Conservation (phyloP, 2,113 vertebrate species). For the Plestiodon gilberti region DNA sequence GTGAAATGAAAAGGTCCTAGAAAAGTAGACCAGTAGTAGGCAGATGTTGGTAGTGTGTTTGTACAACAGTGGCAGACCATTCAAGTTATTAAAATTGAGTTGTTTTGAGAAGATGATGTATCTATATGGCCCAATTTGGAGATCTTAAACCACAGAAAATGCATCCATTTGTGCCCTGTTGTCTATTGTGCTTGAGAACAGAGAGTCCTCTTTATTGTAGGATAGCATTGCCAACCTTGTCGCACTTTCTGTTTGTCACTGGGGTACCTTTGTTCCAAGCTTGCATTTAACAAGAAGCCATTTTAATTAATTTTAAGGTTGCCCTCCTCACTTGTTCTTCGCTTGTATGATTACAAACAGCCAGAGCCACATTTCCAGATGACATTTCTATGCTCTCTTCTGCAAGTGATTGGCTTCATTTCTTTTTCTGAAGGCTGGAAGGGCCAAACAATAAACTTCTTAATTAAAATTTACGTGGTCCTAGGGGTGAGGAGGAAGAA, state of each 20-base stretch:
- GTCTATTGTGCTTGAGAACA: not conserved
- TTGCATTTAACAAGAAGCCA: not conserved
- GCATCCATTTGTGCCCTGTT: not conserved
- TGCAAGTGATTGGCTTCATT: not conserved
- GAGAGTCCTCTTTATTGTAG: slow-evolving; percentile 43
- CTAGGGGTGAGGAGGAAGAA: not conserved
- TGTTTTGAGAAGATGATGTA: not conserved
- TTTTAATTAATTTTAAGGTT: slow-evolving; percentile 64
- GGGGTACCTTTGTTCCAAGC: slow-evolving; percentile 41
- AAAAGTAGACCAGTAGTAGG: not conserved
- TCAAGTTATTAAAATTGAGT: not conserved
- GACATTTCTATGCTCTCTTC: slow-evolving; percentile 29
- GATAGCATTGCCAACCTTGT: not conserved
- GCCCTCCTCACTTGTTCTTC: slow-evolving; percentile 36
- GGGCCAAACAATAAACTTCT: not conserved
- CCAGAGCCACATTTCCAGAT: slow-evolving; percentile 37
- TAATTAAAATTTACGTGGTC: not conserved
- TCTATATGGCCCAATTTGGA: no score
- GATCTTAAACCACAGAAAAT: no score
- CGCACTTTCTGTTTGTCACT: slow-evolving; percentile 31
- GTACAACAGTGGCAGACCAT: not conserved
- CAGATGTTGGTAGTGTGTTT: not conserved
- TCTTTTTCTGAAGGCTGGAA: not conserved
- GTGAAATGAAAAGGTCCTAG: not conserved
- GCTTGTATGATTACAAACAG: slow-evolving; percentile 15